Evolutionary conservation across 2,797 vertebrate species (phyloP).

Genomic region (Rhinogobio ventralis): DNA sequence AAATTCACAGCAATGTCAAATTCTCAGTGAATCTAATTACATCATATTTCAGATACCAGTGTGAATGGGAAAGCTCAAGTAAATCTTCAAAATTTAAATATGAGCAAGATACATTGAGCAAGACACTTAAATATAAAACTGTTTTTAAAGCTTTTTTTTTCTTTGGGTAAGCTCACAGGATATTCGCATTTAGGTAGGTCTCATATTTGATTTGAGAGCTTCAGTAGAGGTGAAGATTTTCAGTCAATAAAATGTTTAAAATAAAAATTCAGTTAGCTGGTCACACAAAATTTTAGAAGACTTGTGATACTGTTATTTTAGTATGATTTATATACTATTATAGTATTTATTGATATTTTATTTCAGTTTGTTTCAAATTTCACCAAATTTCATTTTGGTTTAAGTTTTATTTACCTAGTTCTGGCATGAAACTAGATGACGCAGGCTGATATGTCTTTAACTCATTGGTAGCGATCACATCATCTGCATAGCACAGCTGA

Average conservation of each 20-base stretch:
- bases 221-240: neutral
- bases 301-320: too few species aligned
- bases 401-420: neutral
- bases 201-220: neutral
- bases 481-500: too few species aligned
- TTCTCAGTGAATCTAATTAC: constrained; percentile 32
- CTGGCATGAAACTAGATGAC: too few species aligned
- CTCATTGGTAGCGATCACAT: too few species aligned
- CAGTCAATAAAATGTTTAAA: neutral
- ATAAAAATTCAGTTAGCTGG: neutral
- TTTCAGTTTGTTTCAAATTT: too few species aligned
- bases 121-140: neutral
- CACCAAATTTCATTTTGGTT: neutral
- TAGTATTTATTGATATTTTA: neutral
- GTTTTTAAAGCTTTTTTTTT: neutral
- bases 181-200: neutral
- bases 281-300: neutral
- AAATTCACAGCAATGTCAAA: constrained; percentile 38
- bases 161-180: neutral
- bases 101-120: neutral
- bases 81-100: neutral
- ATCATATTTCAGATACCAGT: neutral
- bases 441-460: too few species aligned
- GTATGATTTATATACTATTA: too few species aligned
- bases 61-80: neutral